Base-by-base conservation (phyloP, 2,113 vertebrate species). In the Zosterops pallidus region DNA sequence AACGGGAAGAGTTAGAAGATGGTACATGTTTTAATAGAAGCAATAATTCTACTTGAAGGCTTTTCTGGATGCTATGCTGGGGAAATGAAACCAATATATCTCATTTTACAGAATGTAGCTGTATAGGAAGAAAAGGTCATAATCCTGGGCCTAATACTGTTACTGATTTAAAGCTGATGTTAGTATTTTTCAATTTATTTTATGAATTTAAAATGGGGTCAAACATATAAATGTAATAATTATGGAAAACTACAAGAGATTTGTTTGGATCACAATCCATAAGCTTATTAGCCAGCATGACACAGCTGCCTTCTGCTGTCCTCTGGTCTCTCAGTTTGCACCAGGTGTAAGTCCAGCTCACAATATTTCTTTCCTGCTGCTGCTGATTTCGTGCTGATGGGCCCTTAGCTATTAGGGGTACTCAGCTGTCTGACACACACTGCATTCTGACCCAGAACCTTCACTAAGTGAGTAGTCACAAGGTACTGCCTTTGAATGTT, bases 21-120 rank as follows among this genome's bases (percentile, higher is more conserved):
- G 92, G 96, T 94, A 95, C 96, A 93, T 64, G 92, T 95, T 98
- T 98, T 98, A 98, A 97, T 97, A 97, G 97, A 96, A 96, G 93
- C 96, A 97, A 94, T 98, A 97, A 97, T 97, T 98, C 95, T 96
- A 74, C 86, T 82, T 96, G 95, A 98, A 97, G 95, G 89, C 64
- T 95, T 97, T 94, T 97, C 96, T 95, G 95, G 97, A 95, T 93
- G 90, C 90, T 96, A 95, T 96, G 70, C 92, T 95, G 90, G 96
- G 96, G 56, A 98, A 98, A 97, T 97, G 86, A 98, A 97, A 97
- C 96, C 97, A 93, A 97, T 96, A 95, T 94, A 90, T 96, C 83
- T 96, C 94, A 81, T 86, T 95, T 95, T 84, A 90, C 71, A 77
- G 83, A 97, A 92, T 84, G 12, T 41, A 91, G n/a, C 62, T 77